These are phyloP conservation scores for Aldrovandia affinis DNA, from an alignment of 2,797 vertebrate genomes.

Conservation along the genomic window DNA sequence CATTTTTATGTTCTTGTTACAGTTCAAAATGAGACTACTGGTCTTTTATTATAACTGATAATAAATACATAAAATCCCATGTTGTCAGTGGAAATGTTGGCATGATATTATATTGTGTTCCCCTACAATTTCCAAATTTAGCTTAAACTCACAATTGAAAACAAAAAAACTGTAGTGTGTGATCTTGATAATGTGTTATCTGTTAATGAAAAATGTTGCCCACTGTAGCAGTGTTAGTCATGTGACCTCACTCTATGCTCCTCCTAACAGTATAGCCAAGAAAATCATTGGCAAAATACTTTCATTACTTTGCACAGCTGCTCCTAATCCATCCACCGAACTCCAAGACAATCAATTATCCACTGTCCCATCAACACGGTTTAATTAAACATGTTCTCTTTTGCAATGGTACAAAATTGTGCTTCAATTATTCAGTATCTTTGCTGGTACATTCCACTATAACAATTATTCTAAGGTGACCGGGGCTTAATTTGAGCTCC, in stretches of 20 bases:
- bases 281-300: constrained; percentile 19
- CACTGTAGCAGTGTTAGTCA: neutral
- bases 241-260: neutral
- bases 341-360: constrained; percentile 14
- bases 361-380: constrained; percentile 19
- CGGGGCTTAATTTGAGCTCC: too few species aligned
- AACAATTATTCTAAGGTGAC: neutral
- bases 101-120: too few species aligned
- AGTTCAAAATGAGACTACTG: too few species aligned
- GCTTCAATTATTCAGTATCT: neutral
- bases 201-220: neutral
- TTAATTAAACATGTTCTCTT: constrained; percentile 16
- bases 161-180: neutral
- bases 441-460: neutral
- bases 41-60: too few species aligned
- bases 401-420: neutral
- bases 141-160: too few species aligned
- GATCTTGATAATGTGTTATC: neutral
- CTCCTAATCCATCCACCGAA: neutral
- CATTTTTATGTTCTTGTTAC: too few species aligned
- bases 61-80: too few species aligned
- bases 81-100: too few species aligned
- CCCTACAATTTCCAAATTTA: too few species aligned
- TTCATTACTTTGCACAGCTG: constrained; percentile 13
- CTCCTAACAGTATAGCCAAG: neutral